Evolutionary conservation across 2,797 vertebrate species (phyloP).

Genomic region (Amblyopsis hoosieri): DNA sequence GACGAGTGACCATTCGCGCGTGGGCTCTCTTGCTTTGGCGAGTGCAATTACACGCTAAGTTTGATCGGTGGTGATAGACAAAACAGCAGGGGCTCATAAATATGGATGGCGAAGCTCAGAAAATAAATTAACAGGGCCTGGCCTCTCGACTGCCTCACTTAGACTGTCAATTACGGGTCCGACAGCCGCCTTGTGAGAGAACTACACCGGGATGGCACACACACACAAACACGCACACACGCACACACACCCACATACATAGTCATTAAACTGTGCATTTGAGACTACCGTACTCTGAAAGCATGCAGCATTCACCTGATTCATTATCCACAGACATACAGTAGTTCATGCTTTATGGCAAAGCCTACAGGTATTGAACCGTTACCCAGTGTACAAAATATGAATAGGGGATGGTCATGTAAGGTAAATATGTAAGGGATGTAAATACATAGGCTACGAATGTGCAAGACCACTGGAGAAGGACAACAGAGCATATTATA

Average conservation of each 20-base stretch:
- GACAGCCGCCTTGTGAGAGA: conserved; percentile 86
- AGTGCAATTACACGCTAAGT: conserved; percentile 86
- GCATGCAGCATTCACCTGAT: conserved; percentile 81
- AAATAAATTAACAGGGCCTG: conserved; percentile 96
- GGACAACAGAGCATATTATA: too few species aligned
- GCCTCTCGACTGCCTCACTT: conserved; percentile 93
- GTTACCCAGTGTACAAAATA: conserved; percentile 50
- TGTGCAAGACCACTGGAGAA: too few species aligned
- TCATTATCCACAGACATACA: conserved; percentile 84
- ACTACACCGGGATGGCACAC: conserved; percentile 78
- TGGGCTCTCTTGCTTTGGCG: conserved; percentile 79
- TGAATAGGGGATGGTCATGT: conserved; percentile 34
- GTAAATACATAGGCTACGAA: too few species aligned
- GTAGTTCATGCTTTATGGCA: conserved; percentile 76
- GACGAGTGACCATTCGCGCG: conserved; percentile 74
- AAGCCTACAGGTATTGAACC: conserved; percentile 63
- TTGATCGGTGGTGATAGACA: conserved; percentile 93
- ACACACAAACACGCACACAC: conserved; percentile 22
- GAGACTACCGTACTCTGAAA: conserved; percentile 79
- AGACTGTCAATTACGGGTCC: conserved; percentile 89
- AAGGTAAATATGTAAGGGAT: not conserved
- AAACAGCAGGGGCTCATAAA: conserved; percentile 97
- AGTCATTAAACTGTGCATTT: conserved; percentile 84
- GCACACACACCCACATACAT: conserved; percentile 47
- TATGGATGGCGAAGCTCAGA: conserved; percentile 91